Evolutionary conservation across 2,113 vertebrate genomes (phyloP).

Genomic region (Thermophis baileyi): DNA sequence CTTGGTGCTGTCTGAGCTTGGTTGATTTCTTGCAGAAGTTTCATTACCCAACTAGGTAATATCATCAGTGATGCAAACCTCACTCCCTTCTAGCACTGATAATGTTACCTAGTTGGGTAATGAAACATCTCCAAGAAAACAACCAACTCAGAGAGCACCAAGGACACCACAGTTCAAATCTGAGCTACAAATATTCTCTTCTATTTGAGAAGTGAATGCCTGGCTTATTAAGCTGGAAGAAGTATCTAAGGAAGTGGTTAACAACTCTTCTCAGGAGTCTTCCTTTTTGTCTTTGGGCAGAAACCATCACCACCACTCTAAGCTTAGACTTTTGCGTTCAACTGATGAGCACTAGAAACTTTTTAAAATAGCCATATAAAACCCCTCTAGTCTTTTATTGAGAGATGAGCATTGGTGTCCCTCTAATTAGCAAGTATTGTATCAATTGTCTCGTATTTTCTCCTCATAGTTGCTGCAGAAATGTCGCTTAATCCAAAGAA

Average conservation of each 20-base stretch:
- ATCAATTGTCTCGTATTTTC: background rate
- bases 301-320: background rate
- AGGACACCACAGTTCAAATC: background rate
- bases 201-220: background rate
- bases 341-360: background rate
- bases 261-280: background rate
- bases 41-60: background rate
- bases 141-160: background rate
- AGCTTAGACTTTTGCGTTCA: background rate
- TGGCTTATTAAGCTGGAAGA: background rate
- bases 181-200: background rate
- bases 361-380: background rate
- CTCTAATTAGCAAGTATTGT: background rate
- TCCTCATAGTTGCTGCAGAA: slow-evolving; percentile 62
- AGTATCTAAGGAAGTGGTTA: background rate
- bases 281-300: background rate
- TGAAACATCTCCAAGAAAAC: background rate
- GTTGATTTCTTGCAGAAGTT: background rate
- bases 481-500: slow-evolving; percentile 65
- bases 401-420: background rate
- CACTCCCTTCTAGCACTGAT: background rate
- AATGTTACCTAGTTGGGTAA: background rate
- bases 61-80: background rate
- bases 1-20: background rate
- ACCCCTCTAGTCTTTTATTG: too few species aligned